These are phyloP conservation scores for Tragelaphus strepsiceros DNA, from an alignment of 2,113 vertebrate species.

Conservation along the genomic window DNA sequence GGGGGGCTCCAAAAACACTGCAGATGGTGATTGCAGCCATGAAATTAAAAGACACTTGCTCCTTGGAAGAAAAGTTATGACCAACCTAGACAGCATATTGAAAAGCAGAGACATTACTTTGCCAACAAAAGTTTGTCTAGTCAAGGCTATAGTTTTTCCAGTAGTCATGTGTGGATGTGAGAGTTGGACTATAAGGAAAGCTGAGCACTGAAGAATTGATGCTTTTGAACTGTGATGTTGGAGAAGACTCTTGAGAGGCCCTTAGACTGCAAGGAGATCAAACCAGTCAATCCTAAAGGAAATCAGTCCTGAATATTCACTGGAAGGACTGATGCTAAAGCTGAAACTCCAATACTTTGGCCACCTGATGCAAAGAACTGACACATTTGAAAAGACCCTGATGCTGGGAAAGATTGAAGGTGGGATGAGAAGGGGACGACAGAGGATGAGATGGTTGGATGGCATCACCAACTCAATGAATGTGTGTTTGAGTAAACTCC, in stretches of 20 bases:
- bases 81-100: not conserved
- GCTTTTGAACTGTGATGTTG: not conserved
- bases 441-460: not conserved
- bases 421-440: rapidly evolving
- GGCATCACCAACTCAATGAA: not conserved
- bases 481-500: not conserved
- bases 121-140: not conserved
- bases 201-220: not conserved
- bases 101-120: not conserved
- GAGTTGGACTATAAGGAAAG: not conserved
- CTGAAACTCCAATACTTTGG: not conserved
- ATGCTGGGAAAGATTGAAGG: not conserved
- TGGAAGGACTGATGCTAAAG: not conserved
- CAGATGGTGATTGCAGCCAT: not conserved
- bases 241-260: not conserved
- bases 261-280: not conserved
- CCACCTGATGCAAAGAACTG: not conserved
- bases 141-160: not conserved
- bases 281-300: not conserved
- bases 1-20: not conserved
- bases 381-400: not conserved
- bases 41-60: not conserved
- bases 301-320: not conserved
- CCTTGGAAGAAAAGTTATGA: not conserved
- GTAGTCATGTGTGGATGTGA: not conserved